Evolutionary conservation across 2,797 vertebrate genomes (phyloP).

Genomic region (Gobionotothen gibberifrons): DNA sequence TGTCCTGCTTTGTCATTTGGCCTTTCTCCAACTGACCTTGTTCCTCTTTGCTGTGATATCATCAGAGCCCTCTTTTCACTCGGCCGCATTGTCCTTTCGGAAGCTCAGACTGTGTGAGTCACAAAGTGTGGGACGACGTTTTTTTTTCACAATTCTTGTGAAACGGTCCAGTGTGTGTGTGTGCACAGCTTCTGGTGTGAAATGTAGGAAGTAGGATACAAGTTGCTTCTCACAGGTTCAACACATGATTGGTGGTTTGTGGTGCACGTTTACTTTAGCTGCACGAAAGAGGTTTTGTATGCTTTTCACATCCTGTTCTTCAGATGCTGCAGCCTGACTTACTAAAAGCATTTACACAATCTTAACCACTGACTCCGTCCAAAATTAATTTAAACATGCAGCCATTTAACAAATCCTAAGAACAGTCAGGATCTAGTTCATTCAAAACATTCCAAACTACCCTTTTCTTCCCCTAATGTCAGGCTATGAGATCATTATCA

Average conservation of each 20-base stretch:
- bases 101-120: constrained; percentile 82
- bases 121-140: constrained; percentile 34
- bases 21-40: constrained; percentile 74
- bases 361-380: background rate
- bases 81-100: constrained; percentile 74
- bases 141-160: constrained; percentile 29
- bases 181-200: constrained; percentile 31
- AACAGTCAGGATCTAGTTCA: background rate
- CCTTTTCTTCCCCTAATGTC: background rate
- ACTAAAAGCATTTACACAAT: background rate
- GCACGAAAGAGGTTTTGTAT: background rate
- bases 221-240: constrained; percentile 11
- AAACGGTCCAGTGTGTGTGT: constrained; percentile 21
- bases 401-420: background rate
- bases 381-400: background rate
- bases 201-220: constrained; percentile 16
- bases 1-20: constrained; percentile 50
- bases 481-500: too few relatives aligned
- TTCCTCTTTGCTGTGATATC: constrained; percentile 79
- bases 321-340: background rate
- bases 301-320: constrained; percentile 25
- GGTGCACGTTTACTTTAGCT: background rate
- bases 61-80: constrained; percentile 75
- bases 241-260: background rate
- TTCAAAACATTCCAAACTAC: background rate